These are phyloP conservation scores for Lasioglossum zephyrum DNA, from an alignment of 2,888 invertebrate genomes.

Conservation along the genomic window DNA sequence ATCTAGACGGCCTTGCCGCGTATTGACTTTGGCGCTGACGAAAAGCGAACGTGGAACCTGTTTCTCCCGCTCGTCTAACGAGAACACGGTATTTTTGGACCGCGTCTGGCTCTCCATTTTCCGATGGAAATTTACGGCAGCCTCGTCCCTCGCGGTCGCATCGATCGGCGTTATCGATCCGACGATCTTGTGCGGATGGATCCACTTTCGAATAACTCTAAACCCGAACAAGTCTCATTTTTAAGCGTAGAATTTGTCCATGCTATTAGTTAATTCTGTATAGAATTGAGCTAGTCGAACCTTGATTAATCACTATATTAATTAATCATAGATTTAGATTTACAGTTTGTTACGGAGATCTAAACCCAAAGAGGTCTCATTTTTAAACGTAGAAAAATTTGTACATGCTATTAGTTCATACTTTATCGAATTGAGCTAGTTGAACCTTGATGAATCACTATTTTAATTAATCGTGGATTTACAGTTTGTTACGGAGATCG, in stretches of 20 bases:
- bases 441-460: too few species aligned
- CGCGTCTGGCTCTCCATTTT: conserved; percentile 37
- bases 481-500: not conserved
- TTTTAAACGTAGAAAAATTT: not conserved
- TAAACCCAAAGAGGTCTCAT: not conserved
- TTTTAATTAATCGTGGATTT: not conserved
- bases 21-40: conserved; percentile 61
- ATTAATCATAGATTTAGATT: not conserved
- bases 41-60: conserved; percentile 63
- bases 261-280: not conserved
- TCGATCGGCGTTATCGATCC: conserved; percentile 24
- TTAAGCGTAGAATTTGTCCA: not conserved
- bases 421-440: not conserved
- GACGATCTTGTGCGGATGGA: not conserved
- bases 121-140: conserved; percentile 21
- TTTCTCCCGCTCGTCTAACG: conserved; percentile 47
- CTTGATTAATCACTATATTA: not conserved
- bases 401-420: too few species aligned
- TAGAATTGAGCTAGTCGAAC: too few species aligned
- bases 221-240: not conserved
- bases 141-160: not conserved
- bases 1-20: conserved; percentile 56
- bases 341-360: not conserved
- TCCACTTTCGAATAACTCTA: not conserved
- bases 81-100: conserved; percentile 42